Percentiles rank a stretch among this genome's conserved stretches.
Conservation (phyloP, 2,888 invertebrate species). For the Polyommatus icarus region DNA sequence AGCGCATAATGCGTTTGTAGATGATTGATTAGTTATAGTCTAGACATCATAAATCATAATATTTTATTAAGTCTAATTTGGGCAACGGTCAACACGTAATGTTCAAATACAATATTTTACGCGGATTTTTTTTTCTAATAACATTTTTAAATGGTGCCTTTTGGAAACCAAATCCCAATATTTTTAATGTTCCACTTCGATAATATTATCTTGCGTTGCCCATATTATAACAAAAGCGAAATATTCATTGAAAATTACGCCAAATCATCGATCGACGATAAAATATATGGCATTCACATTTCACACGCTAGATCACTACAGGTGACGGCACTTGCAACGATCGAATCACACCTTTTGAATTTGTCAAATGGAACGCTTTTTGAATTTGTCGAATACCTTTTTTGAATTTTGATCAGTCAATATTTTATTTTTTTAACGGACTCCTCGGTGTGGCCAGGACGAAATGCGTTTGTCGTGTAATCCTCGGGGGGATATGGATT, state of each 20-base stretch:
- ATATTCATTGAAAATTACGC: conserved; percentile 64
- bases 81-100: not conserved
- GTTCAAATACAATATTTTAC: not conserved
- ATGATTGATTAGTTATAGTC: not conserved
- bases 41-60: not conserved
- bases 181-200: not conserved
- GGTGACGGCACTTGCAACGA: conserved; percentile 64
- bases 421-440: conserved; percentile 52
- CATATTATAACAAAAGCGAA: conserved; percentile 54
- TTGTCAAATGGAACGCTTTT: conserved; percentile 50
- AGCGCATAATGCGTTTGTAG: not conserved
- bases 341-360: conserved; percentile 55
- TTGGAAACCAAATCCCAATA: not conserved
- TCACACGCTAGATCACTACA: conserved; percentile 63
- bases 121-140: not conserved
- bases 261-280: conserved; percentile 72
- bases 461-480: conserved; percentile 79
- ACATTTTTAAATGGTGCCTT: not conserved
- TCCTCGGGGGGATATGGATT: conserved; percentile 76
- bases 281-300: conserved; percentile 63
- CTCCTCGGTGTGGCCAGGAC: conserved; percentile 71
- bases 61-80: not conserved
- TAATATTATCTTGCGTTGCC: conserved; percentile 36
- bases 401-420: conserved; percentile 43
- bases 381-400: conserved; percentile 46